A percentile compares a stretch with the other conserved stretches of the same genome.
Evolutionary conservation across 2,888 invertebrate genomes (phyloP).

Genomic region (Brenthis daphne): DNA sequence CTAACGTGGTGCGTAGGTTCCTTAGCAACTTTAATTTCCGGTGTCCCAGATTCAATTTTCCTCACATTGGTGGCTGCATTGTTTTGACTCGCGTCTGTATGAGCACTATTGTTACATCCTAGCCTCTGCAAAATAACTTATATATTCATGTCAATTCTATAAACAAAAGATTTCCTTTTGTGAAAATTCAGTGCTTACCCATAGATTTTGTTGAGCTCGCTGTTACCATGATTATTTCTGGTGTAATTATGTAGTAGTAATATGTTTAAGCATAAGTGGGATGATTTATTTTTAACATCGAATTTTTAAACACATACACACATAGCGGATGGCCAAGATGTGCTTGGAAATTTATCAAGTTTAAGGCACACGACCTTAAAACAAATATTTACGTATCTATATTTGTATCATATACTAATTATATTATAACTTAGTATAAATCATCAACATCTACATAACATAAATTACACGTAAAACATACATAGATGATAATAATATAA

Average conservation of each 20-base stretch:
- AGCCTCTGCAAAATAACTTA: conserved; percentile 45
- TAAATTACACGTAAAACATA: too few relatives aligned
- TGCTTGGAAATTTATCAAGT: conserved; percentile 8
- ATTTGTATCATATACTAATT: conserved; percentile 4
- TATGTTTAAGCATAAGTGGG: neutral
- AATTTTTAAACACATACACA: conserved; percentile 17
- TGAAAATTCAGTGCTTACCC: conserved; percentile 1
- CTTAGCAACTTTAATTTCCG: conserved; percentile 34
- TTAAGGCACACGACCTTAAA: conserved; percentile 16
- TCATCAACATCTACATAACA: neutral
- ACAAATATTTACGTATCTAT: conserved; percentile 12
- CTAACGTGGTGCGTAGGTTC: conserved; percentile 24
- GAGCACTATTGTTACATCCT: conserved; percentile 43
- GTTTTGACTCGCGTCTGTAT: conserved; percentile 21
- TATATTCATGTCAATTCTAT: neutral
- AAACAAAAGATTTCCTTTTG: conserved; percentile 7
- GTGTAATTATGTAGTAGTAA: conserved; percentile 8
- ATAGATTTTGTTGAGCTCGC: conserved; percentile 4
- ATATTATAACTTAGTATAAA: neutral
- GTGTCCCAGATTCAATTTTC: conserved; percentile 18
- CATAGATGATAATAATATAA: too few relatives aligned
- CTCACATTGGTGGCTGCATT: conserved; percentile 17
- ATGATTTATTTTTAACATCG: conserved; percentile 7
- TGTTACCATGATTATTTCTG: conserved; percentile 7
- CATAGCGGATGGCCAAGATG: neutral